Conservation (phyloP, 1,140 invertebrate genomes). For the Hylyphantes graminicola region DNA sequence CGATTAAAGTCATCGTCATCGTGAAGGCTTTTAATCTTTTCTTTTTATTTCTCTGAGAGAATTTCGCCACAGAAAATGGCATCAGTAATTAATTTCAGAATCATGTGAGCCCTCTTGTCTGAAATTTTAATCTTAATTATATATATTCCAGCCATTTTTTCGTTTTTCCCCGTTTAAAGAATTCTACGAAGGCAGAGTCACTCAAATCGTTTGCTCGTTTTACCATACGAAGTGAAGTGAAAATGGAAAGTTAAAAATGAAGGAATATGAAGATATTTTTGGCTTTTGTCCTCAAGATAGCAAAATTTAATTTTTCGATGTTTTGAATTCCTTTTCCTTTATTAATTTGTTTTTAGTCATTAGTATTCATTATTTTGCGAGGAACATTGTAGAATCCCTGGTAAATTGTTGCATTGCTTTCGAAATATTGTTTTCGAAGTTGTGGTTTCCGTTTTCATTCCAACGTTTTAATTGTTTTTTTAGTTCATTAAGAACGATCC, state of each 20-base stretch:
- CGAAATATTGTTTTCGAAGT: no score
- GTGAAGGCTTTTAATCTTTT: constrained; percentile 51
- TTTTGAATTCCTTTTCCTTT: constrained; percentile 16
- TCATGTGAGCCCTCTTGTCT: constrained; percentile 54
- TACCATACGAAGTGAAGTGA: not conserved
- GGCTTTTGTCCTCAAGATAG: constrained; percentile 9
- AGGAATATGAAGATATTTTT: constrained; percentile 46
- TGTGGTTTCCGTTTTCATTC: no score
- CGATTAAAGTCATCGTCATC: constrained; percentile 59
- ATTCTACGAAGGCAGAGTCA: not conserved
- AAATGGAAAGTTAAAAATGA: constrained; percentile 6
- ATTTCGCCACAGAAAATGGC: constrained; percentile 28
- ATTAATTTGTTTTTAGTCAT: no score
- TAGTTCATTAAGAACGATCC: no score
- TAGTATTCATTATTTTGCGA: no score
- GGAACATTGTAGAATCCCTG: no score
- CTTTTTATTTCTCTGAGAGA: constrained; percentile 25
- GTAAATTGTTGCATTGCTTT: no score
- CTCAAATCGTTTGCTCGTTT: constrained; percentile 46
- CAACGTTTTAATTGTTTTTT: no score
- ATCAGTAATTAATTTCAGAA: constrained; percentile 59
- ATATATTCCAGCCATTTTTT: constrained; percentile 43
- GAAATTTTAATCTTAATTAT: constrained; percentile 60
- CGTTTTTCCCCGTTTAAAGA: constrained; percentile 6
- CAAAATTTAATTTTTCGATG: constrained; percentile 49